These are phyloP conservation scores for Burhinus oedicnemus DNA, from an alignment of 2,113 vertebrate genomes.

Conservation along the genomic window DNA sequence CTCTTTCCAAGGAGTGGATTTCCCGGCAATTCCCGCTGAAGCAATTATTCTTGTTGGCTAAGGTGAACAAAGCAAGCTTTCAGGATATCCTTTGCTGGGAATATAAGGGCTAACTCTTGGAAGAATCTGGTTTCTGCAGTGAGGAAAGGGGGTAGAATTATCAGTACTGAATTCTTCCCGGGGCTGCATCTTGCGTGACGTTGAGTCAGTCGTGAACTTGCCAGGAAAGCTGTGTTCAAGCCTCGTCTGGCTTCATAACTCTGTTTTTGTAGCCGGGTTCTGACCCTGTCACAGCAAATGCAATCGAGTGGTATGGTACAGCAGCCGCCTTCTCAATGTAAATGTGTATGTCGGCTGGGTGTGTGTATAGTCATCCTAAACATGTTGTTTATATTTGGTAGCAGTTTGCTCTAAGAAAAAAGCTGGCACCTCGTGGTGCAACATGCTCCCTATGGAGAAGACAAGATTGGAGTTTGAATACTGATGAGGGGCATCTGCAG, in stretches of 20 bases:
- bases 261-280: not conserved
- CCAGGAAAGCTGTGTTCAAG: not conserved
- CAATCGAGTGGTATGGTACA: not conserved
- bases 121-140: not conserved
- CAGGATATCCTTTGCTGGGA: constrained; percentile 69
- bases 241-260: not conserved
- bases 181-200: not conserved
- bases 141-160: not conserved
- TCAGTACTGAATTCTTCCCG: not conserved
- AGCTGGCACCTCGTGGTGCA: not conserved
- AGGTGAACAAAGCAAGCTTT: constrained; percentile 8
- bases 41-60: constrained; percentile 20
- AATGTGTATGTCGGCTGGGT: not conserved
- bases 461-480: not conserved
- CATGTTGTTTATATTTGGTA: not conserved
- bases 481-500: not conserved
- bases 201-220: not conserved
- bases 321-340: not conserved
- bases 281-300: constrained; percentile 15
- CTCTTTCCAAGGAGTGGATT: constrained; percentile 16
- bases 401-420: not conserved
- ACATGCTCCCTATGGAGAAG: not conserved
- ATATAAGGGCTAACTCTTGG: not conserved
- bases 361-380: not conserved
- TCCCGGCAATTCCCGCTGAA: constrained; percentile 50